These are phyloP conservation scores for Eledona agricola DNA, from an alignment of 2,888 invertebrate species.

Conservation along the genomic window DNA sequence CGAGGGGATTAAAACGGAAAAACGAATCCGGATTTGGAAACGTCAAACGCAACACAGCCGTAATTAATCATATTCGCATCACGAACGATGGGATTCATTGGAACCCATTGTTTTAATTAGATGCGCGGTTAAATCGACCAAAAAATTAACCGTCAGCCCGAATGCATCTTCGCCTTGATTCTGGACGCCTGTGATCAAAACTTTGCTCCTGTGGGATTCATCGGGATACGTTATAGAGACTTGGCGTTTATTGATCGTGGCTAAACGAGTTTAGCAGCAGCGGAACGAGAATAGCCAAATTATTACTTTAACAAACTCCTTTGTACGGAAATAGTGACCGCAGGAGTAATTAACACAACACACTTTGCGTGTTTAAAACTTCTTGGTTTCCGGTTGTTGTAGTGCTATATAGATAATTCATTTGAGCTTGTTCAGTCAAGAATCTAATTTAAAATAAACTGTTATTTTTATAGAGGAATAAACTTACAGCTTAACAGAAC, in stretches of 20 bases:
- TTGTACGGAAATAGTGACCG: slow-evolving; percentile 9
- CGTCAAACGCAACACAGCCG: slow-evolving; percentile 1
- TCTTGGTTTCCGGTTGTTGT: too few species aligned
- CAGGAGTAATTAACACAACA: too few species aligned
- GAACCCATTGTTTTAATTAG: slow-evolving; percentile 11
- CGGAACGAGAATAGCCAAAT: slow-evolving; percentile 29
- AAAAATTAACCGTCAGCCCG: slow-evolving; percentile 12
- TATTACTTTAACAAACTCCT: slow-evolving; percentile 12
- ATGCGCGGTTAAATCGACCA: slow-evolving; percentile 4
- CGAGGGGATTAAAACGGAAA: slow-evolving; percentile 7
- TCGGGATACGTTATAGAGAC: slow-evolving; percentile 23
- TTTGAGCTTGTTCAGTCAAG: too few species aligned
- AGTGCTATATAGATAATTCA: too few species aligned
- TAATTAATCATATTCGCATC: slow-evolving; percentile 5
- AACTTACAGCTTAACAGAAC: too few species aligned
- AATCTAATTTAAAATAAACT: too few species aligned
- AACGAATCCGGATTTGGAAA: not conserved
- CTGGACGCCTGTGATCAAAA: slow-evolving; percentile 22
- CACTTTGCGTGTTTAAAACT: too few species aligned
- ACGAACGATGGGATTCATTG: too few species aligned
- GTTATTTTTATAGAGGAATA: too few species aligned
- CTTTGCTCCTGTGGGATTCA: slow-evolving; percentile 22
- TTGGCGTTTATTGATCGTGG: slow-evolving; percentile 26
- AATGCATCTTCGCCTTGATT: slow-evolving; percentile 12
- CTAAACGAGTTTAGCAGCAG: slow-evolving; percentile 21